A percentile compares a stretch with the other conserved stretches of the same genome.
Conservation (phyloP, 2,113 vertebrate species). For the Lophius piscatorius region DNA sequence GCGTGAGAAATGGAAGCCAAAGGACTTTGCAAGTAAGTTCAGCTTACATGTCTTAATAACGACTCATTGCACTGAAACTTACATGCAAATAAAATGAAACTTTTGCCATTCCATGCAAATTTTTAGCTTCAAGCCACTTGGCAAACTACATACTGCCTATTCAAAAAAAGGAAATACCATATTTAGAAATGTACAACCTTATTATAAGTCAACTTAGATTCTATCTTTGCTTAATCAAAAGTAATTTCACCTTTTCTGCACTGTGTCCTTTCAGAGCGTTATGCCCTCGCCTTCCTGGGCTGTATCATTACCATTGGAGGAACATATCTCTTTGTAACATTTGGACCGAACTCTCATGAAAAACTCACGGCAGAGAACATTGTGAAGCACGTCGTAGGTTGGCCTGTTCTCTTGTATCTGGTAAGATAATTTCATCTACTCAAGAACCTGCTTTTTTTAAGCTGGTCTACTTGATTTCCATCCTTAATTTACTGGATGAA, state of each 20-base stretch:
- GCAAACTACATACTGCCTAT: background rate
- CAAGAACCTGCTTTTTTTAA: background rate
- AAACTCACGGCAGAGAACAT: conserved; percentile 90
- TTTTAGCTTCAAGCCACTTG: background rate
- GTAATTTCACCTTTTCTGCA: too few species aligned
- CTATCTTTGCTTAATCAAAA: too few species aligned
- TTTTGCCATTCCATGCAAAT: conserved; percentile 39
- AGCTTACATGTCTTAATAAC: background rate
- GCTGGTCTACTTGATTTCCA: too few species aligned
- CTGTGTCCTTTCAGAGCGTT: conserved; percentile 81
- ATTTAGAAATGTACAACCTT: background rate
- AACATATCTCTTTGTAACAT: conserved; percentile 92
- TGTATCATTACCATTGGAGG: conserved; percentile 87
- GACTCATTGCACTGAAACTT: background rate
- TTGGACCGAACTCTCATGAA: conserved; percentile 95
- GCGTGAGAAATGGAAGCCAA: conserved; percentile 92
- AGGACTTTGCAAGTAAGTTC: conserved; percentile 93
- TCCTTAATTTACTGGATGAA: too few species aligned
- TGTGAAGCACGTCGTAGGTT: conserved; percentile 89
- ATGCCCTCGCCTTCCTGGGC: conserved; percentile 88
- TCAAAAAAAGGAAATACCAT: background rate
- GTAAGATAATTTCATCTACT: conserved; percentile 76
- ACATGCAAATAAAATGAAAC: conserved; percentile 19
- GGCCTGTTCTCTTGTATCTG: conserved; percentile 94
- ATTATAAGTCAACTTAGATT: background rate